phyloP scores from a whole-genome alignment of 2,797 vertebrate genomes.

The Fistularia tabacaria region DNA sequence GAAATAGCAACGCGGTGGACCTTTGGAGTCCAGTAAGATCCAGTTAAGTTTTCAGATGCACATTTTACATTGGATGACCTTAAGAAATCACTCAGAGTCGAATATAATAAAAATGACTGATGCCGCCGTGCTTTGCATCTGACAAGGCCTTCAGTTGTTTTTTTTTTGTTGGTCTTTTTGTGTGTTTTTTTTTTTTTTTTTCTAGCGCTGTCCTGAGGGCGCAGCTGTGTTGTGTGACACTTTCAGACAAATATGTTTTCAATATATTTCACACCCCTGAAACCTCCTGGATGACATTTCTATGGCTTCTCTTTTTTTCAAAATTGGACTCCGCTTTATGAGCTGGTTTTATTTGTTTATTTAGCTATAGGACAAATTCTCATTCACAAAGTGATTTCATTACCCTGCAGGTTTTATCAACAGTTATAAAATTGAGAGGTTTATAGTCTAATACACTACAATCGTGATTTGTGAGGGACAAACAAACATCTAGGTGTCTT shows the following conservation, averaged over 20 bases:
- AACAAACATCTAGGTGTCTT: too few relatives aligned
- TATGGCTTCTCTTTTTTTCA: constrained; percentile 39
- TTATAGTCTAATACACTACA: too few relatives aligned
- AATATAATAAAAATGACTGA: constrained; percentile 61
- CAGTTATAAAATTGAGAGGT: too few relatives aligned
- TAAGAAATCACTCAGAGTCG: constrained; percentile 53
- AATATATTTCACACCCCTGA: constrained; percentile 57
- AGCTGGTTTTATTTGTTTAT: not conserved
- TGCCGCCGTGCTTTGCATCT: constrained; percentile 29
- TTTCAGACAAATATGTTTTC: constrained; percentile 64
- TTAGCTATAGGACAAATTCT: constrained; percentile 5
- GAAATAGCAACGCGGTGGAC: constrained; percentile 3
- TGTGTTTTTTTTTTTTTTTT: not conserved
- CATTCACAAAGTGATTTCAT: not conserved
- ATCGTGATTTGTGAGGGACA: too few relatives aligned
- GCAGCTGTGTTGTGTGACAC: constrained; percentile 58
- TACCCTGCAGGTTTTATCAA: too few relatives aligned
- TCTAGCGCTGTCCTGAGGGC: constrained; percentile 33
- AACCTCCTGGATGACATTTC: constrained; percentile 67
- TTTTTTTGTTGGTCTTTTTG: not conserved
- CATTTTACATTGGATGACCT: constrained; percentile 57
- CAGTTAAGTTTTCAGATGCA: constrained; percentile 30
- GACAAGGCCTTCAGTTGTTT: constrained; percentile 49
- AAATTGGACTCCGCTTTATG: constrained; percentile 40
- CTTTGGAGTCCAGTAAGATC: constrained; percentile 21